Conservation (phyloP, 2,888 invertebrate genomes). For the Dicyrtomina minuta region DNA sequence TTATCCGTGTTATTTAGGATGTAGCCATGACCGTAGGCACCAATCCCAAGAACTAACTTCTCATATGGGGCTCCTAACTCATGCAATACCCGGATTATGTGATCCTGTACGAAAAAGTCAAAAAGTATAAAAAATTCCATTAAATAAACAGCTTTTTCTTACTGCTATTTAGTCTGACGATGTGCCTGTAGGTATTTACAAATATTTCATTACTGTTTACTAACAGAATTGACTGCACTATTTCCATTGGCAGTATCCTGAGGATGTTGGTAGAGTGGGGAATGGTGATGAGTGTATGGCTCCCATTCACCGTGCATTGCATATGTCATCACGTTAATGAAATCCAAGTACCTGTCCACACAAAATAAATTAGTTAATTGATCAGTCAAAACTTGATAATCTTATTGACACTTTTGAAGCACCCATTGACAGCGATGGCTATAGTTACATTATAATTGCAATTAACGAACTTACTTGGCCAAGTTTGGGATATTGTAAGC, state of each 20-base stretch:
- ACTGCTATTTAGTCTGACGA: no score
- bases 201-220: no score
- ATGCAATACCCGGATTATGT: neutral
- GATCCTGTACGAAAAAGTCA: neutral
- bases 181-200: neutral
- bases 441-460: neutral
- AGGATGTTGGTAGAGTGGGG: slow-evolving; percentile 54
- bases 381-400: no score
- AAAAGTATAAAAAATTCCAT: no score
- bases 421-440: neutral
- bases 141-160: no score
- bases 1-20: slow-evolving; percentile 25
- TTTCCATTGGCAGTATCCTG: slow-evolving; percentile 47
- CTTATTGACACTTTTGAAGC: no score
- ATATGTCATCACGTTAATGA: slow-evolving; percentile 56
- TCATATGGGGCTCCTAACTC: slow-evolving; percentile 27
- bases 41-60: slow-evolving; percentile 34
- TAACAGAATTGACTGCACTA: slow-evolving; percentile 52
- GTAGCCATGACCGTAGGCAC: slow-evolving; percentile 35
- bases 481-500: slow-evolving; percentile 41
- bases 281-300: slow-evolving; percentile 54
- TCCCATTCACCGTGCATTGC: slow-evolving; percentile 55
- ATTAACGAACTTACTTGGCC: neutral
- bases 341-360: slow-evolving; percentile 53
- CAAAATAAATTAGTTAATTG: slow-evolving; percentile 8